Evolutionary conservation across 2,113 vertebrate genomes (phyloP).

Genomic region (Oryzias melastigma): DNA sequence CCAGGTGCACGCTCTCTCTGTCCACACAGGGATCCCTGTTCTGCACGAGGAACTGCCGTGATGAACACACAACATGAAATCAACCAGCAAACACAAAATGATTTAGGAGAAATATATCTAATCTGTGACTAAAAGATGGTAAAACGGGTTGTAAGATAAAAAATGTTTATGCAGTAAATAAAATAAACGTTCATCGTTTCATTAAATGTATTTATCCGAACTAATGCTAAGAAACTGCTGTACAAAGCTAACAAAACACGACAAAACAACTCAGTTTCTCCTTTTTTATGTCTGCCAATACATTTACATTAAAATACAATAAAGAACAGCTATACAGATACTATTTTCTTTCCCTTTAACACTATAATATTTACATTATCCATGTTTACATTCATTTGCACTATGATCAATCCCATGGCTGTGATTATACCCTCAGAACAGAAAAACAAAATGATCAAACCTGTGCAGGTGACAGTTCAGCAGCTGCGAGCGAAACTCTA

Average conservation of each 20-base stretch:
- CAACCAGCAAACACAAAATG: too few relatives aligned
- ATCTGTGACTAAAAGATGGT: too few relatives aligned
- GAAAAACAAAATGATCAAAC: neutral
- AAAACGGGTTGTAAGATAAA: too few relatives aligned
- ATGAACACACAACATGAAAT: neutral
- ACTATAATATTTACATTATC: conserved; percentile 18
- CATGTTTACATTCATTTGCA: conserved; percentile 40
- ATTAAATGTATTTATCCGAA: neutral
- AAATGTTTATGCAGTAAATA: too few relatives aligned
- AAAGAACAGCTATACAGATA: conserved; percentile 28
- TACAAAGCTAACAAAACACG: conserved; percentile 3
- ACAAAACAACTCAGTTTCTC: conserved; percentile 5
- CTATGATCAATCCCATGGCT: conserved; percentile 7
- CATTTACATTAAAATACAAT: conserved; percentile 51
- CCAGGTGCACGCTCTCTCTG: conserved; percentile 15
- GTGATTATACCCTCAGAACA: conserved; percentile 6
- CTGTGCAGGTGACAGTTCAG: too few relatives aligned
- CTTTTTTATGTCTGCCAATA: conserved; percentile 53
- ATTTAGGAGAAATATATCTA: too few relatives aligned
- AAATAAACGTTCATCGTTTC: neutral
- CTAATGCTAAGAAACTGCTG: neutral
- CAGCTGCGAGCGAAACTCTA: too few relatives aligned
- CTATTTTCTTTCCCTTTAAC: conserved; percentile 22
- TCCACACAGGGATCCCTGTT: conserved; percentile 24
- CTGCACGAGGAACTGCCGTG: neutral